Conservation (phyloP, 2,797 vertebrate species). For the Tapera naevia region DNA sequence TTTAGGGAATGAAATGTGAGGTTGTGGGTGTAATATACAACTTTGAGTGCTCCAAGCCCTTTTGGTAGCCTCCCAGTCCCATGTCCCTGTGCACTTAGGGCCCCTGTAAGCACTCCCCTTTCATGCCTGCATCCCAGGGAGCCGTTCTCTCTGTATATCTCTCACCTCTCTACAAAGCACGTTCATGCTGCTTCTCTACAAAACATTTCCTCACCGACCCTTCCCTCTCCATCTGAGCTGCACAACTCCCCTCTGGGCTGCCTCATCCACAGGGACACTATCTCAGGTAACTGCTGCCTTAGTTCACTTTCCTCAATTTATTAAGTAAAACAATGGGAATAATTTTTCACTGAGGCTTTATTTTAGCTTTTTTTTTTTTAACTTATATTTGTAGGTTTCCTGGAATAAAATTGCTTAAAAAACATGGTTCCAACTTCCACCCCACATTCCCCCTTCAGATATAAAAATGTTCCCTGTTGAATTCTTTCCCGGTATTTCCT, state of each 20-base stretch:
- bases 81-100: not conserved
- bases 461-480: not conserved
- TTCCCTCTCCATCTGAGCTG: not conserved
- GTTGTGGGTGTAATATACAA: not conserved
- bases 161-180: not conserved
- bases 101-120: not conserved
- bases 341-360: not conserved
- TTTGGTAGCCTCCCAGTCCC: not conserved
- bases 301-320: not conserved
- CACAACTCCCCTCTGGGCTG: not conserved
- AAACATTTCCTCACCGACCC: not conserved
- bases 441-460: not conserved
- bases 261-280: not conserved
- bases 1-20: not conserved
- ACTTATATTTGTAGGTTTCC: not conserved
- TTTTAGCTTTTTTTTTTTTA: not conserved
- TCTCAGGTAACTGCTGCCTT: not conserved
- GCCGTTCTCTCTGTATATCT: not conserved
- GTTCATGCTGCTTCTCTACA: not conserved
- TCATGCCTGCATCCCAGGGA: not conserved
- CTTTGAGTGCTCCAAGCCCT: fast-evolving
- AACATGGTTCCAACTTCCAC: not conserved
- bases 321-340: not conserved
- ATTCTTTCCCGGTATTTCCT: not conserved
- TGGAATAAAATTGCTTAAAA: not conserved